Evolutionary conservation across 2,888 invertebrate genomes (phyloP).

Genomic region (Odontocolon sp.): DNA sequence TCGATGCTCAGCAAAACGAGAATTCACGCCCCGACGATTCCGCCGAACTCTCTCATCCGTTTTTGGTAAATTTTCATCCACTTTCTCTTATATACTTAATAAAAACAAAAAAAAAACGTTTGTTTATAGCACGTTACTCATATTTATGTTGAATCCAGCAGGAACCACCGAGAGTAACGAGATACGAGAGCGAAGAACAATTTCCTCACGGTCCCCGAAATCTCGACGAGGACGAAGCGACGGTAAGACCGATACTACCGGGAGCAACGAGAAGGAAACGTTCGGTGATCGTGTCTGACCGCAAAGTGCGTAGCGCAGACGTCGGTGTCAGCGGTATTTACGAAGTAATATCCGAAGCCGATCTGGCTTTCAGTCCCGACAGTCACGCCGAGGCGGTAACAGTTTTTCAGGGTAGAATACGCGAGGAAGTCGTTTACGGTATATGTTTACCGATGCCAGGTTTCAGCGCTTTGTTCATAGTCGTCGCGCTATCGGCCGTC

Average conservation of each 20-base stretch:
- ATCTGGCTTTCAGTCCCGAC: slow-evolving; percentile 94
- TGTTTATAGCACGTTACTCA: not conserved
- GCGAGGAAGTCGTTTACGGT: slow-evolving; percentile 95
- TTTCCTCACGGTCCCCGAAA: slow-evolving; percentile 92
- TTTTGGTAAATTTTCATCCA: slow-evolving; percentile 69
- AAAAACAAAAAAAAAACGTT: not conserved
- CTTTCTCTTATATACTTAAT: too few species aligned
- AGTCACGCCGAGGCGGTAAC: slow-evolving; percentile 90
- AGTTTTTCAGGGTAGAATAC: slow-evolving; percentile 92
- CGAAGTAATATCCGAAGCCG: slow-evolving; percentile 95
- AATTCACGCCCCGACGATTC: slow-evolving; percentile 67
- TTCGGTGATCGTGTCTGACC: slow-evolving; percentile 85
- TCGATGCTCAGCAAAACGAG: slow-evolving; percentile 69
- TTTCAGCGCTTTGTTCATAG: slow-evolving; percentile 93
- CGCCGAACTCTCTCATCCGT: slow-evolving; percentile 74
- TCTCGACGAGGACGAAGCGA: slow-evolving; percentile 82
- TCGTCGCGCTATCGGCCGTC: slow-evolving; percentile 93
- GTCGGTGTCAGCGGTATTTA: slow-evolving; percentile 95
- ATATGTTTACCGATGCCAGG: slow-evolving; percentile 95
- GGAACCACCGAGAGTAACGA: slow-evolving; percentile 82
- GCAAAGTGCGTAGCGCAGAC: slow-evolving; percentile 91
- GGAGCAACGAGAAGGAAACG: slow-evolving; percentile 83
- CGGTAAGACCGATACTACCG: slow-evolving; percentile 74
- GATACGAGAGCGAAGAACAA: slow-evolving; percentile 83
- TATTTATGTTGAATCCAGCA: slow-evolving; percentile 56